Evolutionary conservation across 2,888 invertebrate genomes (phyloP).

Genomic region (Myathropa florea): DNA sequence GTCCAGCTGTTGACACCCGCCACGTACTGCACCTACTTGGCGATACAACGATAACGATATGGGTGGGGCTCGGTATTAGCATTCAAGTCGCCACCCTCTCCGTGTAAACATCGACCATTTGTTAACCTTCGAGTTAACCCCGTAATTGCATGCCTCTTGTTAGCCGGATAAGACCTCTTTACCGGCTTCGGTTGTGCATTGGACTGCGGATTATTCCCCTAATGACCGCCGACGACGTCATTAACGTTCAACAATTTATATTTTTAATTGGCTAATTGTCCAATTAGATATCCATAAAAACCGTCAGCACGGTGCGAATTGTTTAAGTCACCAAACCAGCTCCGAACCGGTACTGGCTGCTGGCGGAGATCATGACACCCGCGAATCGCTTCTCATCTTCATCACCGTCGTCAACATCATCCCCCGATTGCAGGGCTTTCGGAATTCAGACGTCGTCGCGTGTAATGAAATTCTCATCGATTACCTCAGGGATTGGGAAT

Average conservation of each 20-base stretch:
- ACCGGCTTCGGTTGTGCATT: neutral
- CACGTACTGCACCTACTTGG: neutral
- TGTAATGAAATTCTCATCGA: constrained; percentile 8
- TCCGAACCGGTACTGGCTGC: neutral
- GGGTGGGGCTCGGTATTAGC: neutral
- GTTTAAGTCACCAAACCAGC: neutral
- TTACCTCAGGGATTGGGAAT: constrained; percentile 48
- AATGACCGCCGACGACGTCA: neutral
- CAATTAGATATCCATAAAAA: neutral
- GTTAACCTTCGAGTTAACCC: neutral
- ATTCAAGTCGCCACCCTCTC: neutral
- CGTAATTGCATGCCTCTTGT: neutral
- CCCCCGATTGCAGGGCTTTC: neutral
- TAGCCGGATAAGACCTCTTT: neutral
- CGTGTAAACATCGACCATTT: neutral
- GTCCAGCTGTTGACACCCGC: neutral
- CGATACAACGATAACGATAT: neutral
- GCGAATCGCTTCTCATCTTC: neutral
- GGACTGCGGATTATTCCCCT: neutral
- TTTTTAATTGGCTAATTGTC: neutral
- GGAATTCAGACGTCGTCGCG: neutral
- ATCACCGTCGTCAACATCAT: neutral
- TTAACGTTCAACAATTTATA: neutral
- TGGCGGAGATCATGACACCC: neutral
- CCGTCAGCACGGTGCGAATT: neutral